Evolutionary conservation across 2,113 vertebrate species (phyloP).

Genomic region (Hoplias malabaricus): DNA sequence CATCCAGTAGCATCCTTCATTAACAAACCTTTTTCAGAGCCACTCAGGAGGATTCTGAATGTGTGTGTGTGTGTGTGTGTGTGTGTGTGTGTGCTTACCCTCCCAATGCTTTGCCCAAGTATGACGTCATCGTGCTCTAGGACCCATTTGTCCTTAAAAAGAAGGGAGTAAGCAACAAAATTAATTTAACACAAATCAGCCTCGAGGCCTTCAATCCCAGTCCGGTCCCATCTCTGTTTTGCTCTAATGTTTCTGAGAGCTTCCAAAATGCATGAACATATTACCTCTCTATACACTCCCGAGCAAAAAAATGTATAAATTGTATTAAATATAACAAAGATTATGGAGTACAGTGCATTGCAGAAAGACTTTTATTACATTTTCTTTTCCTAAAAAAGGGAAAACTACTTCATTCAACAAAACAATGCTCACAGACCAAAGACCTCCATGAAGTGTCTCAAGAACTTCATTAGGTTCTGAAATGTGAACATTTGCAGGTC

Average conservation of each 20-base stretch:
- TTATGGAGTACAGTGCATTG: too few species aligned
- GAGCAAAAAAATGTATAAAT: too few species aligned
- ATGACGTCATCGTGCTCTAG: conserved; percentile 90
- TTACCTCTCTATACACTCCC: background rate
- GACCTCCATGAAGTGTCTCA: too few species aligned
- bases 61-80: background rate
- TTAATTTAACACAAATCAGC: background rate
- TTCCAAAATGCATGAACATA: background rate
- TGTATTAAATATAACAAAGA: too few species aligned
- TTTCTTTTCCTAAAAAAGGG: too few species aligned
- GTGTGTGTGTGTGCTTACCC: conserved; percentile 71
- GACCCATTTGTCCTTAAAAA: conserved; percentile 92
- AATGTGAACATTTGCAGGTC: too few species aligned
- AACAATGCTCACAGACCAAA: too few species aligned
- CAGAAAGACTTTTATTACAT: too few species aligned
- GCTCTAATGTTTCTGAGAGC: background rate
- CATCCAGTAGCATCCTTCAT: background rate
- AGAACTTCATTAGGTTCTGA: too few species aligned
- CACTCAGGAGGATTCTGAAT: background rate
- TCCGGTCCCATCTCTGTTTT: background rate
- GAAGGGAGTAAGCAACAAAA: background rate
- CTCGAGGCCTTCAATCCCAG: background rate
- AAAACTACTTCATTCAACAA: too few species aligned
- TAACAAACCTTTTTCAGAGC: background rate
- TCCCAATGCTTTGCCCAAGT: conserved; percentile 87